Percentiles rank a stretch among this genome's conserved stretches.
phyloP scores from a whole-genome alignment of 2,797 vertebrate species.

The Cirrhinus mrigala region DNA sequence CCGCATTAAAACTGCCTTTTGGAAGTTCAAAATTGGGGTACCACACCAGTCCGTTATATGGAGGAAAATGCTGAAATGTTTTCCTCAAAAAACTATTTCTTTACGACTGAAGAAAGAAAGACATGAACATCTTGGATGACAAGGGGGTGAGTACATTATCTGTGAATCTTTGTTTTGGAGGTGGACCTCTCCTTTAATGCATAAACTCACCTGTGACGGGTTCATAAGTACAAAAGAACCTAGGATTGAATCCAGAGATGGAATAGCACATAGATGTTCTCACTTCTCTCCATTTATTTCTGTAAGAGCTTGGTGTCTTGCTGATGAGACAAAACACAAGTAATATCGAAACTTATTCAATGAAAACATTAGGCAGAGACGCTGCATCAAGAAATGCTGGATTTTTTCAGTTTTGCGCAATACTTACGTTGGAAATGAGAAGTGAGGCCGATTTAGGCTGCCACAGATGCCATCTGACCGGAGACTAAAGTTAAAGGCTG shows the following conservation, averaged over 20 bases:
- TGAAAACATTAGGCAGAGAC: conserved; percentile 1
- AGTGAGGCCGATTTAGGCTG: conserved; percentile 39
- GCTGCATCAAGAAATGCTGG: background rate
- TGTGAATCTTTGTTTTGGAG: no score
- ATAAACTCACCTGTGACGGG: conserved; percentile 66
- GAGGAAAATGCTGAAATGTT: no score
- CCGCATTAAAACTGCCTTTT: no score
- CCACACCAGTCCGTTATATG: no score
- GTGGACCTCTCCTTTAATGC: no score
- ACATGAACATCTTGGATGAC: no score
- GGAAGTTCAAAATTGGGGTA: no score
- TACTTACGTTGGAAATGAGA: conserved; percentile 63
- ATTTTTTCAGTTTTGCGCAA: background rate
- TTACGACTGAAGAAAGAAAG: no score
- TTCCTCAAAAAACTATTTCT: no score
- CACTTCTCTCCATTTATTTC: conserved; percentile 57
- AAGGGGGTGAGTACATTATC: no score
- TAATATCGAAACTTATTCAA: background rate
- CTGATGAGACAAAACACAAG: conserved; percentile 34
- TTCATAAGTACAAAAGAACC: conserved; percentile 60
- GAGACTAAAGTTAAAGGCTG: conserved; percentile 51
- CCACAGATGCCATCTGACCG: conserved; percentile 18
- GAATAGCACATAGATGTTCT: conserved; percentile 49
- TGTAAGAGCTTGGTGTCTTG: conserved; percentile 61
- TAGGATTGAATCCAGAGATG: conserved; percentile 51